Evolutionary conservation across 2,888 invertebrate genomes (phyloP).

Genomic region (Oscheius sp.): DNA sequence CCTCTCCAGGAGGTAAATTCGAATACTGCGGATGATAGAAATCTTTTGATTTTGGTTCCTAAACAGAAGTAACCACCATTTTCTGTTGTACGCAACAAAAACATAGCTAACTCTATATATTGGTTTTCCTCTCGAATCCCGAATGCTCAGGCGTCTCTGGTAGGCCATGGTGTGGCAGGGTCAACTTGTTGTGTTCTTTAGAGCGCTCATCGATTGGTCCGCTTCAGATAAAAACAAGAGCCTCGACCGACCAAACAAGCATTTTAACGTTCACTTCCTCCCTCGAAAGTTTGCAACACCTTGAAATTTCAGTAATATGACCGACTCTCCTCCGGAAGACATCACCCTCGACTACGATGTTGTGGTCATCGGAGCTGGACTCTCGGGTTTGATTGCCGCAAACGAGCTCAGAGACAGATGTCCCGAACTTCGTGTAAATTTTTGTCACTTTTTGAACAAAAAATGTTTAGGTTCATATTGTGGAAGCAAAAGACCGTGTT

Average conservation of each 20-base stretch:
- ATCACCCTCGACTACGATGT: slow-evolving; percentile 56
- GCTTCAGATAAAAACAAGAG: too few relatives aligned
- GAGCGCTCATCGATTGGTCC: too few relatives aligned
- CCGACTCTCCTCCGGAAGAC: slow-evolving; percentile 28
- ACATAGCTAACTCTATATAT: too few relatives aligned
- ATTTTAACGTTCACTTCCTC: too few relatives aligned
- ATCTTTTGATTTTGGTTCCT: not conserved
- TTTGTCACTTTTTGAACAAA: not conserved
- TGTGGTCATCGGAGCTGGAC: slow-evolving; percentile 72
- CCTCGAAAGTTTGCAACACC: too few relatives aligned
- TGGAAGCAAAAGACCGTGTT: slow-evolving; percentile 74
- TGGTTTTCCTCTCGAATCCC: too few relatives aligned
- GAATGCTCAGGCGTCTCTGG: too few relatives aligned
- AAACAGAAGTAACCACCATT: too few relatives aligned
- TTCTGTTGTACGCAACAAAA: too few relatives aligned
- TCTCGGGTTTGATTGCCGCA: slow-evolving; percentile 73
- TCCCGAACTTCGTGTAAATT: slow-evolving; percentile 31
- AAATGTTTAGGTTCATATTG: slow-evolving; percentile 62
- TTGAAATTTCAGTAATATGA: slow-evolving; percentile 1
- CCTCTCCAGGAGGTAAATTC: slow-evolving; percentile 14
- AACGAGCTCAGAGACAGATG: slow-evolving; percentile 51
- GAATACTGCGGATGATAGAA: slow-evolving; percentile 15
- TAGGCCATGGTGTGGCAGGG: too few relatives aligned
- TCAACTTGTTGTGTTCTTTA: too few relatives aligned
- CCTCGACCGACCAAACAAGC: too few relatives aligned